phyloP scores from a whole-genome alignment of 2,888 invertebrate genomes.

The Pammene aurita region DNA sequence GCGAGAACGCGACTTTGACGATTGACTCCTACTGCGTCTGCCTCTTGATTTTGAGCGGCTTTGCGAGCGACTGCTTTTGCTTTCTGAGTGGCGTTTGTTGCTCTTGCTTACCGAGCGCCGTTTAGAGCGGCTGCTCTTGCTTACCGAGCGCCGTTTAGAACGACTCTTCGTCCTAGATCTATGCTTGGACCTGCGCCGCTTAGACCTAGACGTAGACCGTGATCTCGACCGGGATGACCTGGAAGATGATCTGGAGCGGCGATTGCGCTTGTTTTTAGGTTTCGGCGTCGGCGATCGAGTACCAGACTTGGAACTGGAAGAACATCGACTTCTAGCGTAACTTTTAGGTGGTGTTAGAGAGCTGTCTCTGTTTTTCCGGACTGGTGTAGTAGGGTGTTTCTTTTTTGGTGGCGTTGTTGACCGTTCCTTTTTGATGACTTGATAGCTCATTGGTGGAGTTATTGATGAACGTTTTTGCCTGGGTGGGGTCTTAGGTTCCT shows the following conservation, averaged over 20 bases:
- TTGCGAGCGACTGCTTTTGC: constrained; percentile 52
- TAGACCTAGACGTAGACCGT: too few relatives aligned
- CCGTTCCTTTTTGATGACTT: constrained; percentile 50
- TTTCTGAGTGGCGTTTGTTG: constrained; percentile 47
- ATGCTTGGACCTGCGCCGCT: too few relatives aligned
- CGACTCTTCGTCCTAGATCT: constrained; percentile 51
- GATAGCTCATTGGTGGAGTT: constrained; percentile 59
- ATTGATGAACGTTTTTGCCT: constrained; percentile 57
- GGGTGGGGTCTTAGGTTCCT: constrained; percentile 53
- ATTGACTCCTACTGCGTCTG: constrained; percentile 51
- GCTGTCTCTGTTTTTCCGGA: constrained; percentile 61
- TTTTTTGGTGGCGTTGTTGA: constrained; percentile 60
- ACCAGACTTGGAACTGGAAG: constrained; percentile 62
- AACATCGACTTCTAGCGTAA: constrained; percentile 65
- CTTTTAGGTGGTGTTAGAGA: constrained; percentile 74
- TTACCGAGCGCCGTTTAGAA: constrained; percentile 46
- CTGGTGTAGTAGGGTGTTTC: constrained; percentile 49
- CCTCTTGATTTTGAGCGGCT: constrained; percentile 59
- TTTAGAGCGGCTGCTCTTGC: constrained; percentile 53
- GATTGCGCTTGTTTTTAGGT: constrained; percentile 53
- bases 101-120: constrained; percentile 56
- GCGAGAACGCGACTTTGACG: constrained; percentile 57
- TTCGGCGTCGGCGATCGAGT: constrained; percentile 58
- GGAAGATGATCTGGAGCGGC: constrained; percentile 50
- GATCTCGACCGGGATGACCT: constrained; percentile 58